Evolutionary conservation across 2,113 vertebrate species (phyloP), one percentile per base, ranked within the genome.

Genomic region (Microcebus tavaratra): DNA sequence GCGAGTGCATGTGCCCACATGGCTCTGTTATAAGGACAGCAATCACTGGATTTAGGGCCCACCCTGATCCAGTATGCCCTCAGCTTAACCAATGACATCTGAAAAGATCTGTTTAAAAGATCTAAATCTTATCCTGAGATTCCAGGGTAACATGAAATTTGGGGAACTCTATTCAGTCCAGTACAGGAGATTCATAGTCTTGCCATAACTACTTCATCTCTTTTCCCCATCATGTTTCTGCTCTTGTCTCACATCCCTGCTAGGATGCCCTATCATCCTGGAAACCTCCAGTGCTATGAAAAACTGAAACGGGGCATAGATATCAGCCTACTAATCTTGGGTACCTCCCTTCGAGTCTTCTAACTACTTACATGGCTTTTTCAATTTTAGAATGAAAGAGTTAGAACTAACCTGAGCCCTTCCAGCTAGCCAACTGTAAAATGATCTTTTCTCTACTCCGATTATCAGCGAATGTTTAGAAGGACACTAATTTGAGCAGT

Each of bases 1-100:
- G 21, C 21, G 36, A 42, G 14, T 75, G 23, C 50, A 0, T 45
- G 39, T 59, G 8, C 34, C 61, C 29, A 23, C 1, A 0, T 9
- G 27, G 25, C 14, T 75, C 55, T 84, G 50, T 75, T 50, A 45
- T 14, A 67, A 82, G 39, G 13, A 63, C 39, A 87, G 14, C 23
- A 48, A 23, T 61, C 39, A 15, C 6, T 23, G 27, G 57, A 50
- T 55, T 72, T 65, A 85, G 57, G 25, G 25, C 0, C 21, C 13
- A 57, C 14, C 27, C 17, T 59, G 48, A 92, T 36, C 34, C 12
- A 59, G 5, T 42, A 39, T 78, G 76, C 39, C 13, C 8, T 87
- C 20, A 2, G 36, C 27, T 80, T 91, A 67, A 68, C 13, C 31
- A 65, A 29, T 42, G 55, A 39, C 1, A 23, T 50, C 31, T 53